Evolutionary conservation across 1,140 invertebrate species (phyloP).

Genomic region (Pachyrhynchus sulphureomaculatus): DNA sequence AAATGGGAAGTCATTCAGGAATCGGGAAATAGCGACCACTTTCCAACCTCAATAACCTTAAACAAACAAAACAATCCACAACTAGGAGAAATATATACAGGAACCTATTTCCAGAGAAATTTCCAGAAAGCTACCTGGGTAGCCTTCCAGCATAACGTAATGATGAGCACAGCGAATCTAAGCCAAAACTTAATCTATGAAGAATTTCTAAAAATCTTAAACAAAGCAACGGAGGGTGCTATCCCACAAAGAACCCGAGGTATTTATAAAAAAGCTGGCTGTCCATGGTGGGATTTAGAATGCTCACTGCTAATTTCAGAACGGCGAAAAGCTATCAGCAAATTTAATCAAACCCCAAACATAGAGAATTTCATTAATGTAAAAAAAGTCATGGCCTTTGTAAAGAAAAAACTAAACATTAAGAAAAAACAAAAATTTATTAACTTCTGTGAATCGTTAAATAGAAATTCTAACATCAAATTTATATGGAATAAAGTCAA

Average conservation of each 20-base stretch:
- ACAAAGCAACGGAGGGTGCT: neutral
- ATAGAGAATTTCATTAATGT: too few relatives aligned
- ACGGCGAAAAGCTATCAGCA: neutral
- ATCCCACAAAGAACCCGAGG: neutral
- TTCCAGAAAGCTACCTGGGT: neutral
- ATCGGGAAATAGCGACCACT: slow-evolving; percentile 5
- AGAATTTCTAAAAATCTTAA: neutral
- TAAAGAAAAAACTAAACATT: too few relatives aligned
- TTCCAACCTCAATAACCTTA: neutral
- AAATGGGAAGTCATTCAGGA: neutral
- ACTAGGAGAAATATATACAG: neutral
- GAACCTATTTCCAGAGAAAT: neutral
- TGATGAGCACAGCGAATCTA: neutral
- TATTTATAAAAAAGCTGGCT: neutral
- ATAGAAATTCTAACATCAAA: too few relatives aligned
- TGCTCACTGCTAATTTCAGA: neutral
- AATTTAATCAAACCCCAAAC: neutral
- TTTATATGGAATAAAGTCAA: too few relatives aligned
- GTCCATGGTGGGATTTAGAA: neutral
- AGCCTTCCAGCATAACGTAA: neutral
- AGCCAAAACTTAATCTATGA: neutral
- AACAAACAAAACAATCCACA: neutral
- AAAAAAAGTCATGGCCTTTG: too few relatives aligned
- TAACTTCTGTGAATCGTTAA: too few relatives aligned
- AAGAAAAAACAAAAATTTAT: too few relatives aligned